Base-by-base conservation (phyloP, 2,888 invertebrate species). In the Scaeva pyrastri region DNA sequence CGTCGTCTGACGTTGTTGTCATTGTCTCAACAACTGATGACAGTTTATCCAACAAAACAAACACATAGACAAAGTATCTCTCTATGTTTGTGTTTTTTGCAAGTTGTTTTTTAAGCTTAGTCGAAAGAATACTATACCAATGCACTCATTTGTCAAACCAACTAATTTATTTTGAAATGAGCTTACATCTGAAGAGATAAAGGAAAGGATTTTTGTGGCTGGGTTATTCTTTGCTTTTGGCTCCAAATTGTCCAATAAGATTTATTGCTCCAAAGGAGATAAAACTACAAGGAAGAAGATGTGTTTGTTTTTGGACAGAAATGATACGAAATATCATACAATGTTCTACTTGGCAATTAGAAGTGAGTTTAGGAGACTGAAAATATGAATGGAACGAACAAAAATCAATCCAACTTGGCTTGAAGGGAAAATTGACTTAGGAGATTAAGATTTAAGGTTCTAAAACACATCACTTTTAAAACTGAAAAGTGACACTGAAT, bases 71-170 rank as follows among this genome's bases (percentile, higher is more conserved):
- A 43, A 56, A 48, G 56, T 21, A 1, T 31, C 41, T 11, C 11
- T 48, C 41, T 11, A 7, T 48, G n/a, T 23, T 36, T 2, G 11
- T 11, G 36, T 58, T 19, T 41, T 41, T n/a, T n/a, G n/a, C 21
- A 23, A 41, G 39, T 39, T 0, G 4, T 41, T 41, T 41, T 60
- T 12, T 7, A 7, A 23, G 48, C 68, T 77, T 52, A 31, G 26
- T 26, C 23, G 23, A 16, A 55, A 43, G 31, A 8, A 8, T 21
- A 12, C 12, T 23, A 12, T 56, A 16, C 21, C 14, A 60, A 43
- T 83, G 82, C 73, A 83, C 68, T 78, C 21, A 78, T 73, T 83
- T 83, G 83, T 78, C 78, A 74, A 70, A 16, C 64, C 73, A 31
- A 43, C 48, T 74, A 78, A 73, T 78, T 78, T 74, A 56, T 74